Conservation (phyloP, 23 tunicate genomes). For the Phallusia fumigata region DNA sequence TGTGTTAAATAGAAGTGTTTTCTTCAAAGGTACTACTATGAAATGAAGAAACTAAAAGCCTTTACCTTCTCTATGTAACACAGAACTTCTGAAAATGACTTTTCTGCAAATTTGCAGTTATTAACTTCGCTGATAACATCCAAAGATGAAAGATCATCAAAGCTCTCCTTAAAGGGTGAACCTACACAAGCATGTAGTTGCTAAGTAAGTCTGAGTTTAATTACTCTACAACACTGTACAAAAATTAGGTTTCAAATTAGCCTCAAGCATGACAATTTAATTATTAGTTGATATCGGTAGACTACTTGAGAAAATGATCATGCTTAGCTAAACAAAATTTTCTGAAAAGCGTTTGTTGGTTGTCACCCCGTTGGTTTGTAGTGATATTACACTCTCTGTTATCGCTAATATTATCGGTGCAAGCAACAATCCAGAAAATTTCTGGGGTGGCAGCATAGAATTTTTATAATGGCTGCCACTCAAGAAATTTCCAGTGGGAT, state of each 20-base stretch:
- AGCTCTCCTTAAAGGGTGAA: neutral
- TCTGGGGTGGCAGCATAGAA: too few species aligned
- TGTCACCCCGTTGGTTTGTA: too few species aligned
- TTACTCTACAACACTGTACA: too few species aligned
- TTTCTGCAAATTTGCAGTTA: constrained; percentile 8
- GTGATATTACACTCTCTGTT: too few species aligned
- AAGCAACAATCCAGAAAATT: too few species aligned
- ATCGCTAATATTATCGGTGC: too few species aligned
- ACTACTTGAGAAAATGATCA: neutral
- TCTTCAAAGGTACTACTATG: too few species aligned
- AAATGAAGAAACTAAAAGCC: neutral
- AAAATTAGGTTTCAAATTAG: neutral
- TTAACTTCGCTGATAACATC: constrained; percentile 32
- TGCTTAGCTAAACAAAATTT: neutral
- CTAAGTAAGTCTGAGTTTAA: too few species aligned
- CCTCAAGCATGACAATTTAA: constrained; percentile 2
- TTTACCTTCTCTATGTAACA: constrained; percentile 20
- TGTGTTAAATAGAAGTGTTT: too few species aligned
- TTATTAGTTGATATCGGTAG: neutral
- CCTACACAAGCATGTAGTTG: neutral
- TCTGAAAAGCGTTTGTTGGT: too few species aligned
- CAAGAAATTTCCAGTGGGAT: too few species aligned
- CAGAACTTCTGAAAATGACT: constrained; percentile 15
- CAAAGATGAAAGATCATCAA: neutral
- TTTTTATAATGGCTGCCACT: too few species aligned